Evolutionary conservation across 2,113 vertebrate species (phyloP).

Genomic region (Malaclemys terrapin): DNA sequence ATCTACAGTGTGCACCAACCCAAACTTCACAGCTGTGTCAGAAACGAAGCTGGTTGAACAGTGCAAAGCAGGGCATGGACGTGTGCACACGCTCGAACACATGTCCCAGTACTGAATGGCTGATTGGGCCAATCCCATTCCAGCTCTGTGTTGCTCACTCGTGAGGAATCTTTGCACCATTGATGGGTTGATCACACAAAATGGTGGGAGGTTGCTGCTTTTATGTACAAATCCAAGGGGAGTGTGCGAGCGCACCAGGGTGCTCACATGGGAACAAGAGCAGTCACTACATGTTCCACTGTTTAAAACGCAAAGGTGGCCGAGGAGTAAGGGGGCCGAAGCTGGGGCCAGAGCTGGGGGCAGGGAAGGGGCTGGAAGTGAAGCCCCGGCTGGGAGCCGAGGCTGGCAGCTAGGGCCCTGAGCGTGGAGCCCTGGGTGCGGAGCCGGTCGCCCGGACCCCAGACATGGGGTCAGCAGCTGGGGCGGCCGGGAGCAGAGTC

Average conservation of each 20-base stretch:
- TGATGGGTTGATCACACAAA: neutral
- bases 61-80: rapidly evolving
- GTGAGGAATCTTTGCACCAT: neutral
- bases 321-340: too few relatives aligned
- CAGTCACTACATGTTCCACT: neutral
- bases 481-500: too few relatives aligned
- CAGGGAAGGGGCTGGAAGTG: too few relatives aligned
- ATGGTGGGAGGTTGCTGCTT: neutral
- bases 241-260: neutral
- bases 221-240: neutral
- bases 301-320: neutral
- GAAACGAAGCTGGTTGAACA: neutral
- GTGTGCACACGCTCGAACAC: neutral
- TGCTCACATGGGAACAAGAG: neutral
- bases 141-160: too few relatives aligned
- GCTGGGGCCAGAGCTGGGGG: too few relatives aligned
- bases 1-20: neutral
- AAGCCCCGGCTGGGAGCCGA: too few relatives aligned
- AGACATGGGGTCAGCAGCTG: too few relatives aligned
- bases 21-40: neutral
- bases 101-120: neutral
- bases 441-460: too few relatives aligned
- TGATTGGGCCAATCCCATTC: neutral
- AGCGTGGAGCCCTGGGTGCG: too few relatives aligned
- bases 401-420: too few relatives aligned